These are phyloP conservation scores for Syngnathus rostellatus DNA, from an alignment of 2,797 vertebrate genomes.

Conservation along the genomic window DNA sequence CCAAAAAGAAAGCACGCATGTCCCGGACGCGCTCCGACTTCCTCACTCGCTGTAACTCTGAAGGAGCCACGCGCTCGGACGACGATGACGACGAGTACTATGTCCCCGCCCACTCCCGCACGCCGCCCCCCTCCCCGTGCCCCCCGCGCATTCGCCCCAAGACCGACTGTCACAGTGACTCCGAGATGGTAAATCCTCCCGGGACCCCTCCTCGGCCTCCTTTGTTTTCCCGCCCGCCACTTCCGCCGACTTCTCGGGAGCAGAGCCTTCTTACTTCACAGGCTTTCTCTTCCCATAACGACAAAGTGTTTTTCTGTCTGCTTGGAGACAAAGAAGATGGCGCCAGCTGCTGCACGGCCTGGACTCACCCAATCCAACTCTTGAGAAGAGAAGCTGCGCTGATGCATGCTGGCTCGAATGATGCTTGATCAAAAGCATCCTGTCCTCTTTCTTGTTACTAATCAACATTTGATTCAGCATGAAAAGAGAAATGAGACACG, in stretches of 20 bases:
- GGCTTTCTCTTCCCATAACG: slow-evolving; percentile 19
- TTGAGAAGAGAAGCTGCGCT: slow-evolving; percentile 2
- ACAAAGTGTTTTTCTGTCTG: slow-evolving; percentile 1
- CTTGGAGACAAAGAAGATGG: neutral
- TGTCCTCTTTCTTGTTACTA: slow-evolving; percentile 4
- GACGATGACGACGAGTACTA: slow-evolving; percentile 82
- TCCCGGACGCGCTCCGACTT: slow-evolving; percentile 96
- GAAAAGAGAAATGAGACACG: neutral
- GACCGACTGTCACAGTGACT: slow-evolving; percentile 87
- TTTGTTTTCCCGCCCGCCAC: slow-evolving; percentile 16
- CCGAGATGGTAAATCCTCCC: slow-evolving; percentile 87
- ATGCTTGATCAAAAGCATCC: slow-evolving; percentile 23
- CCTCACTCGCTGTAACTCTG: slow-evolving; percentile 94
- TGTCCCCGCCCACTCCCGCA: slow-evolving; percentile 77
- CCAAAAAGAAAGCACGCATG: slow-evolving; percentile 98
- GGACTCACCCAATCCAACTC: too few relatives aligned
- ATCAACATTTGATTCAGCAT: neutral
- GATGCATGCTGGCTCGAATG: slow-evolving; percentile 47
- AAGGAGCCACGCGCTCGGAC: slow-evolving; percentile 82
- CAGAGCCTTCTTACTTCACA: slow-evolving; percentile 45
- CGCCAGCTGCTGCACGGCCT: neutral
- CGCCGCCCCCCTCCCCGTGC: slow-evolving; percentile 74
- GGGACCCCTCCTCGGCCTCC: slow-evolving; percentile 29
- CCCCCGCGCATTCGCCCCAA: slow-evolving; percentile 49
- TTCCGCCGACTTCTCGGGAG: slow-evolving; percentile 12